These are phyloP conservation scores for Gymnodraco acuticeps DNA, from an alignment of 2,797 vertebrate genomes.

Conservation along the genomic window DNA sequence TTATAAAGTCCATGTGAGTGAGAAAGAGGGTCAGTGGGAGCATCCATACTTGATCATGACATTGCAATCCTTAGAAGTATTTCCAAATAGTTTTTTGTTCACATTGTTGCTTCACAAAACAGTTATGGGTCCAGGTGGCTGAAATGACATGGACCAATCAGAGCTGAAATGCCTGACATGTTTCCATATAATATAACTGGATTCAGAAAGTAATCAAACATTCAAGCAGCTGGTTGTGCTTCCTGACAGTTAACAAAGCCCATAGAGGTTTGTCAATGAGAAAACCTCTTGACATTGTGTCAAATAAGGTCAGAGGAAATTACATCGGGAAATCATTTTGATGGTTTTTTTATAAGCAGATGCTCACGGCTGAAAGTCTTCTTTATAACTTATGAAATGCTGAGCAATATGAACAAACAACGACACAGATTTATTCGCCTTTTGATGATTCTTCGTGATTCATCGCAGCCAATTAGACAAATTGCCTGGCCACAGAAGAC, in stretches of 20 bases:
- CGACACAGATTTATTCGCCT: slow-evolving; percentile 27
- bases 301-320: slow-evolving; percentile 54
- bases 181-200: background rate
- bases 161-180: background rate
- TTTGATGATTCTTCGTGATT: slow-evolving; percentile 35
- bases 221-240: slow-evolving; percentile 20
- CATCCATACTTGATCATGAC: background rate
- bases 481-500: slow-evolving; percentile 28
- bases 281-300: slow-evolving; percentile 51
- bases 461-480: slow-evolving; percentile 47
- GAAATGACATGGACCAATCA: slow-evolving; percentile 15
- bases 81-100: background rate
- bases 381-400: slow-evolving; percentile 16
- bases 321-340: slow-evolving; percentile 2
- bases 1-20: background rate
- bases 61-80: background rate
- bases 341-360: slow-evolving; percentile 23
- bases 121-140: slow-evolving; percentile 19
- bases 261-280: slow-evolving; percentile 20
- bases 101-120: too few relatives aligned
- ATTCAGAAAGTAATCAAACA: slow-evolving; percentile 5
- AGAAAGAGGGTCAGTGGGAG: too few relatives aligned
- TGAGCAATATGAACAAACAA: slow-evolving; percentile 10
- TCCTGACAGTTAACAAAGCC: slow-evolving; percentile 22
- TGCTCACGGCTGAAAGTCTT: slow-evolving; percentile 17